Evolutionary conservation across 2,797 vertebrate species (phyloP), one percentile per base, ranked within the genome.

Genomic region (Liparis tanakae): DNA sequence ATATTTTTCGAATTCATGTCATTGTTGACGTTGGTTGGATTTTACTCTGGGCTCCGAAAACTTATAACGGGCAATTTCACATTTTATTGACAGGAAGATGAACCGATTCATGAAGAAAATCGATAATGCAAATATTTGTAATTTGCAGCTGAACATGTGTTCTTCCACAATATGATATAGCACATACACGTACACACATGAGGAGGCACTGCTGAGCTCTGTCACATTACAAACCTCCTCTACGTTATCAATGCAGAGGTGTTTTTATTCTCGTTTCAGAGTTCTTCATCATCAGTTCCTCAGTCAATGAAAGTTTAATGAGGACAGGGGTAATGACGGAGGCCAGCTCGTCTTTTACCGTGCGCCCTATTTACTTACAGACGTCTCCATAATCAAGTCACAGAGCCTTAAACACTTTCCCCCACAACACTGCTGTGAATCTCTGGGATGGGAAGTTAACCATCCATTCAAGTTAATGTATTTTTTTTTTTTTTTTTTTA

Each of bases 161-260:
- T 8, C 43, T 54, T 33, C 51, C 13, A 62, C 4, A 9, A 63
- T 30, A 43, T 54, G 4, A n/a, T 4, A 10, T 9, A 37, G 22
- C 33, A 10, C 14, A 46, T n/a, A 57, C 15, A 60, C 18, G 46
- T 9, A 69, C 70, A 70, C 67, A 64, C 64, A 64, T 33, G 46
- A 51, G 67, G 57, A 55, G 64, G 43, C 46, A 72, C 46, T 65
- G 43, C 60, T 68, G 66, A 57, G 48, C 56, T 56, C 22, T 20
- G 36, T 22, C 25, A 68, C 17, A 36, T 20, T 12, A n/a, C 34
- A 74, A 46, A 18, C 13, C 1, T 54, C 1, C 1, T 71, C 70
- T 41, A n/a, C 5, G 33, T 22, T 14, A 70, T 1, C 33, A 6
- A 36, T 65, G 48, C n/a, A 15, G 15, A 25, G 4, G 10, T 50